A percentile compares a stretch with the other conserved stretches of the same genome.
Conservation (phyloP, 2,113 vertebrate species). For the Vulpes vulpes region DNA sequence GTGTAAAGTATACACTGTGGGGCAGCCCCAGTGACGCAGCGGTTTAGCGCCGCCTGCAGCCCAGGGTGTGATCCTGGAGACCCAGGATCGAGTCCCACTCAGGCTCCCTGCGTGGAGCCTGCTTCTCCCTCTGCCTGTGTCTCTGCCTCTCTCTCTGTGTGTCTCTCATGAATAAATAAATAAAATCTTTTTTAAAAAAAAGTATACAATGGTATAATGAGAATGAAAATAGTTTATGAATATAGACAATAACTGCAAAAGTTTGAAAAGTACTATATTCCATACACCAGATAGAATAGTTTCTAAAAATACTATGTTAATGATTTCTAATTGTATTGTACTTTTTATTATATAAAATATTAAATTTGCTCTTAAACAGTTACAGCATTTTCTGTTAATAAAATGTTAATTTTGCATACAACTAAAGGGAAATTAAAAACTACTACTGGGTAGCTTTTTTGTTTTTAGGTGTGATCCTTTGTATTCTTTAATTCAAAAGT, state of each 20-base stretch:
- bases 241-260: background rate
- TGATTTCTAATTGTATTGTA: background rate
- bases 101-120: too few relatives aligned
- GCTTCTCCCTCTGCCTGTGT: too few relatives aligned
- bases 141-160: too few relatives aligned
- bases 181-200: too few relatives aligned
- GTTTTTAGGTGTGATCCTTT: conserved; percentile 25
- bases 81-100: too few relatives aligned
- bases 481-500: conserved; percentile 47
- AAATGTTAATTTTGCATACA: conserved; percentile 48
- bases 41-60: too few relatives aligned
- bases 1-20: background rate
- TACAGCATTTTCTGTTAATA: conserved; percentile 42
- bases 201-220: background rate
- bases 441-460: conserved; percentile 14
- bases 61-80: too few relatives aligned
- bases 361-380: conserved; percentile 26
- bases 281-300: background rate
- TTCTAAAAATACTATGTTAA: conserved; percentile 42
- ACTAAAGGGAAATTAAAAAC: conserved; percentile 25
- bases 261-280: background rate
- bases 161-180: too few relatives aligned
- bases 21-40: too few relatives aligned
- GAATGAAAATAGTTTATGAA: conserved; percentile 42
- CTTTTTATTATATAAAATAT: conserved; percentile 23